Evolutionary conservation across 2,888 invertebrate species (phyloP).

Genomic region (Cerastis rubricosa): DNA sequence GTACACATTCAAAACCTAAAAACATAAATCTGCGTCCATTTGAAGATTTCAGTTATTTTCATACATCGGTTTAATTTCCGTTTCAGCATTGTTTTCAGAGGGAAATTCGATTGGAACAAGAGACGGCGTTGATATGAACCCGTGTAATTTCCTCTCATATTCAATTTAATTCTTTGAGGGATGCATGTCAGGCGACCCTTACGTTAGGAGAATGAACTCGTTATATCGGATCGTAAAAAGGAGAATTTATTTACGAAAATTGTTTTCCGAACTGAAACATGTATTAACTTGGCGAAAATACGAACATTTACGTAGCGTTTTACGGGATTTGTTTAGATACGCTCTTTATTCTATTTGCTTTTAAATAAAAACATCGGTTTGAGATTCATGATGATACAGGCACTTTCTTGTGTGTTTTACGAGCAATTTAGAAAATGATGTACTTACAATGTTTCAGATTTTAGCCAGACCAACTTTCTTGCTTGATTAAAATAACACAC

Average conservation of each 20-base stretch:
- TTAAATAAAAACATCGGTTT: slow-evolving; percentile 31
- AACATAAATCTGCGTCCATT: slow-evolving; percentile 78
- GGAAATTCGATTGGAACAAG: slow-evolving; percentile 86
- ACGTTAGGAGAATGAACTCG: slow-evolving; percentile 73
- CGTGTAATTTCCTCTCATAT: slow-evolving; percentile 88
- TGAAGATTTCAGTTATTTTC: slow-evolving; percentile 81
- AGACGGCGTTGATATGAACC: slow-evolving; percentile 83
- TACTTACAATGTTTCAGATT: neutral
- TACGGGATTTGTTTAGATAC: slow-evolving; percentile 51
- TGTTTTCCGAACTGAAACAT: slow-evolving; percentile 69
- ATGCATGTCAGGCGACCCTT: slow-evolving; percentile 79
- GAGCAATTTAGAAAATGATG: neutral
- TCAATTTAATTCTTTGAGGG: slow-evolving; percentile 86
- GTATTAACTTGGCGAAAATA: slow-evolving; percentile 65
- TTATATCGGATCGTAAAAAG: slow-evolving; percentile 74
- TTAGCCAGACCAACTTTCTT: neutral
- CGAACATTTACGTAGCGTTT: slow-evolving; percentile 50
- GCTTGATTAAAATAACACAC: neutral
- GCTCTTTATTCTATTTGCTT: slow-evolving; percentile 53
- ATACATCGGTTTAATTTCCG: slow-evolving; percentile 88
- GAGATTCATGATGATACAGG: slow-evolving; percentile 19
- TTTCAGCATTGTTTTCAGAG: slow-evolving; percentile 86
- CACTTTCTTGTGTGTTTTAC: slow-evolving; percentile 9
- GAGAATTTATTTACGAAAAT: slow-evolving; percentile 77
- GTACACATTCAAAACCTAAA: slow-evolving; percentile 63